Percentiles rank a stretch among this genome's conserved stretches.
These are phyloP conservation scores for Mesochorus sp. DNA, from an alignment of 2,888 invertebrate genomes.

Conservation along the genomic window DNA sequence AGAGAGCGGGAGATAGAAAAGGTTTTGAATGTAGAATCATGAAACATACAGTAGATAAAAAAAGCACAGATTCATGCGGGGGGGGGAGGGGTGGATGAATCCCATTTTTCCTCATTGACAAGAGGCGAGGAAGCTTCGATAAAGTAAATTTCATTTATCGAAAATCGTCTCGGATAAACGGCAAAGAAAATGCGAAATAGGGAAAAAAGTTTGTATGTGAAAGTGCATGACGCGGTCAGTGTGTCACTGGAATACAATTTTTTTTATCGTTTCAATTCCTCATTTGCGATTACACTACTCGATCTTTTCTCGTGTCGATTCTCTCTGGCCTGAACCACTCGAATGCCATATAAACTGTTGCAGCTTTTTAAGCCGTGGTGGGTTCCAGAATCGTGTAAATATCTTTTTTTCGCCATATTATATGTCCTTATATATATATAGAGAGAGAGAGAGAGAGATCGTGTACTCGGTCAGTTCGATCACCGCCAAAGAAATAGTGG, in stretches of 20 bases:
- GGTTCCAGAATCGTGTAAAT: constrained; percentile 23
- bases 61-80: neutral
- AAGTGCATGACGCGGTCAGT: constrained; percentile 10
- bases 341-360: constrained; percentile 7
- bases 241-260: constrained; percentile 47
- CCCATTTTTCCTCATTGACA: neutral
- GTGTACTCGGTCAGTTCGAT: constrained; percentile 67
- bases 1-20: too few relatives aligned
- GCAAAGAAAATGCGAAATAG: neutral
- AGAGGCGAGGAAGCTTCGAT: too few relatives aligned
- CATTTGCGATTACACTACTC: neutral
- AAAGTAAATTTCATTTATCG: neutral
- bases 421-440: neutral
- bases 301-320: constrained; percentile 20
- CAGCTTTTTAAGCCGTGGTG: neutral
- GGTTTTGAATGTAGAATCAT: neutral
- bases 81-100: neutral
- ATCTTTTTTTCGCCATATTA: neutral
- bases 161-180: neutral
- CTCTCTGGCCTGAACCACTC: neutral
- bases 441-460: neutral
- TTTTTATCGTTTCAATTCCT: constrained; percentile 12
- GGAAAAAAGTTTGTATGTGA: constrained; percentile 10
- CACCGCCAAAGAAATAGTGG: constrained; percentile 73
- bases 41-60: neutral